Percentiles rank a stretch among this genome's conserved stretches.
Conservation (phyloP, 2,113 vertebrate genomes). For the Taurulus bubalis region DNA sequence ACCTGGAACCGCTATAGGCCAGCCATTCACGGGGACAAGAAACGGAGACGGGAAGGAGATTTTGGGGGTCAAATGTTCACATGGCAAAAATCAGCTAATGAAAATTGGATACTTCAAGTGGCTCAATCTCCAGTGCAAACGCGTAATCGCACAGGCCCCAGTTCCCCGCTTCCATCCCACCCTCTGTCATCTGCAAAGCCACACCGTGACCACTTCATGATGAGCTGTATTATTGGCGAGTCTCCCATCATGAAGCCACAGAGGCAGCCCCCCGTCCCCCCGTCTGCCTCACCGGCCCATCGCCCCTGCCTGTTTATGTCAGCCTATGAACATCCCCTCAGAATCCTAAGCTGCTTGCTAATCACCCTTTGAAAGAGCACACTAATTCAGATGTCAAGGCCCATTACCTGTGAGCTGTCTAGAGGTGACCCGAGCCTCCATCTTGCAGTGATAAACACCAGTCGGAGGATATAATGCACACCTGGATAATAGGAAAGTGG, state of each 20-base stretch:
- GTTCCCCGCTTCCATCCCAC: constrained; percentile 17
- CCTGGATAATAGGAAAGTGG: constrained; percentile 66
- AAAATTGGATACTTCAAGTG: constrained; percentile 39
- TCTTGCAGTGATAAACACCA: constrained; percentile 66
- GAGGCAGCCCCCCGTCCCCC: constrained; percentile 12
- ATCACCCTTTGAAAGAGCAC: constrained; percentile 69
- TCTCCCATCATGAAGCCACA: constrained; percentile 53
- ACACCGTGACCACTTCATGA: constrained; percentile 61
- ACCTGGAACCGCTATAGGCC: constrained; percentile 56
- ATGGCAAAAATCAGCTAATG: constrained; percentile 32
- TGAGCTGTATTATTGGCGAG: constrained; percentile 61
- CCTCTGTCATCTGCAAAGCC: constrained; percentile 50
- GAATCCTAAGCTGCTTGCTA: constrained; percentile 69
- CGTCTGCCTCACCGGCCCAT: not conserved
- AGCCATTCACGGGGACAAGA: constrained; percentile 38
- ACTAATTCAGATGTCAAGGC: constrained; percentile 77
- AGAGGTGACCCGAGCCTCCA: constrained; percentile 69
- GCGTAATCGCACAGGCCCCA: constrained; percentile 32
- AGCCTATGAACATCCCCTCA: constrained; percentile 49
- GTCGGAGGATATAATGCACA: constrained; percentile 65
- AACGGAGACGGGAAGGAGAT: constrained; percentile 39
- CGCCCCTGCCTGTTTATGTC: constrained; percentile 45
- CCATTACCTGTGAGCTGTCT: constrained; percentile 76
- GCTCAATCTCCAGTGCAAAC: constrained; percentile 49
- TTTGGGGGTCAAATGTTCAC: constrained; percentile 6